These are phyloP conservation scores for Amphiura filiformis DNA, from an alignment of 35 echinoderm and acorn worm species.

Conservation along the genomic window DNA sequence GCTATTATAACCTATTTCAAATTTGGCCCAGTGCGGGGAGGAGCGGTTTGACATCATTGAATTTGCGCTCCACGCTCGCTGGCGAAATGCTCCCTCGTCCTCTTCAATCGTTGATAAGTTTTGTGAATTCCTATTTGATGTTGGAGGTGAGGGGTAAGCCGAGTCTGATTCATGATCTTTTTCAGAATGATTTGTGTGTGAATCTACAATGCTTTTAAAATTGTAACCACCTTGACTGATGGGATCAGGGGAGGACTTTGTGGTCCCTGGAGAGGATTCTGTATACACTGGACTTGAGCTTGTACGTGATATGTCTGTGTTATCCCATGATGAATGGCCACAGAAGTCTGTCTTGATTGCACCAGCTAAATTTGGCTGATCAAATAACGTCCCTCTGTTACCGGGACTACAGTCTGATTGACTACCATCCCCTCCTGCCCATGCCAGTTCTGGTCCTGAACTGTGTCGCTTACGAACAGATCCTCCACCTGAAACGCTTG, in stretches of 20 bases:
- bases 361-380: not conserved
- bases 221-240: conserved; percentile 13
- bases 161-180: conserved; percentile 16
- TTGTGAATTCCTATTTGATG: not conserved
- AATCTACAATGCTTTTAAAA: conserved; percentile 3
- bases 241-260: not conserved
- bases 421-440: not conserved
- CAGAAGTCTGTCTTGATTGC: not conserved
- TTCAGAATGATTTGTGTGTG: not conserved
- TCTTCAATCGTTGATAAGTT: conserved; percentile 15
- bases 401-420: not conserved
- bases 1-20: not conserved
- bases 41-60: not conserved
- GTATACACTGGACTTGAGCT: not conserved
- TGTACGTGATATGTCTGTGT: too few relatives aligned
- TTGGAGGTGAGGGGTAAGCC: not conserved
- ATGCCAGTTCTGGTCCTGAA: not conserved
- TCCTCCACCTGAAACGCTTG: not conserved
- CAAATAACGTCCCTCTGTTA: not conserved
- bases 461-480: not conserved
- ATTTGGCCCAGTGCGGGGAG: not conserved
- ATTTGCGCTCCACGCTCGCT: not conserved
- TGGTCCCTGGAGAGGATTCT: not conserved
- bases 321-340: not conserved
- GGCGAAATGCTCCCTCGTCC: not conserved